These are phyloP conservation scores for Nyctalus aviator DNA, from an alignment of 2,797 vertebrate genomes.

Conservation along the genomic window DNA sequence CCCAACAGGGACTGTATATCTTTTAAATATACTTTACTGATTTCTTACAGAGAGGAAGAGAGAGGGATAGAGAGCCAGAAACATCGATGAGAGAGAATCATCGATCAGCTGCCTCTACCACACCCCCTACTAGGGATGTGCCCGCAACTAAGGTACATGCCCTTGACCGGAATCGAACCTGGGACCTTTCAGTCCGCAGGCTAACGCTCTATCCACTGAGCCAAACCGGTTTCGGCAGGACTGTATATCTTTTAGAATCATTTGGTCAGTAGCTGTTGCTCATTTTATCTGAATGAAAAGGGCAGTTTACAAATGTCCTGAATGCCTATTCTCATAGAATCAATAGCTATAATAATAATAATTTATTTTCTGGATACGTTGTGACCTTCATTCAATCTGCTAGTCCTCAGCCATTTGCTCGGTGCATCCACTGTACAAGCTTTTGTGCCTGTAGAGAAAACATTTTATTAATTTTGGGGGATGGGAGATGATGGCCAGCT, in stretches of 20 bases:
- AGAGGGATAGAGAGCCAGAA: too few relatives aligned
- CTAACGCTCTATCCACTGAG: too few relatives aligned
- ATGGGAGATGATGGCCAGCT: background rate
- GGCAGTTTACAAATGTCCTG: background rate
- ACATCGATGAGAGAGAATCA: too few relatives aligned
- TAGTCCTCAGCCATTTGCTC: background rate
- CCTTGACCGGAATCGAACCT: too few relatives aligned
- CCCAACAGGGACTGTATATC: background rate
- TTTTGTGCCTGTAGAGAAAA: background rate
- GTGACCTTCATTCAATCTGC: background rate
- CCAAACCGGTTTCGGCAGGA: background rate
- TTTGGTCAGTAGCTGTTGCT: background rate
- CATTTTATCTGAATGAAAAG: slow-evolving; percentile 14
- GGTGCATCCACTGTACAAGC: background rate
- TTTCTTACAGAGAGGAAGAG: too few relatives aligned
- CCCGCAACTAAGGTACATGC: too few relatives aligned
- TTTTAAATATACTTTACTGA: background rate
- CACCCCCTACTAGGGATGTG: too few relatives aligned
- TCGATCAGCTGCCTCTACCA: too few relatives aligned
- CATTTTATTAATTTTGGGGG: background rate
- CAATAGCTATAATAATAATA: background rate
- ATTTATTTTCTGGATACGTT: background rate
- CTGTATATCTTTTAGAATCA: background rate
- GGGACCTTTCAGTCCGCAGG: too few relatives aligned
- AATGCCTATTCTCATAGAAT: background rate